Conservation (phyloP, 2,888 invertebrate species). For the Lasius fuliginosus region DNA sequence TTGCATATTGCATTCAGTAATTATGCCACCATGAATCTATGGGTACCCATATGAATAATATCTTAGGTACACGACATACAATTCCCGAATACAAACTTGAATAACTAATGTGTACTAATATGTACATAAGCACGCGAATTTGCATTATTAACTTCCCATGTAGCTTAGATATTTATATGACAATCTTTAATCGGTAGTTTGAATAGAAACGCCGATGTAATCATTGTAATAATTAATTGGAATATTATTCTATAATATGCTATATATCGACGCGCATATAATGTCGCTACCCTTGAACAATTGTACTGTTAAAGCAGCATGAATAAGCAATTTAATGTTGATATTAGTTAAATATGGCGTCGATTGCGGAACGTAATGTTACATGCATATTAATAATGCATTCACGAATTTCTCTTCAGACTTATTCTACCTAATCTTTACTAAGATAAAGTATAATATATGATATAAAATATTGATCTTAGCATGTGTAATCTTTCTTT, state of each 20-base stretch:
- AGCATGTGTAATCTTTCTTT: neutral
- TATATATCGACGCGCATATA: constrained; percentile 35
- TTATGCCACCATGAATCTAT: neutral
- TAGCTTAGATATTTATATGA: constrained; percentile 48
- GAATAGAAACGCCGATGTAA: constrained; percentile 35
- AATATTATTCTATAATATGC: constrained; percentile 46
- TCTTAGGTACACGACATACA: constrained; percentile 25
- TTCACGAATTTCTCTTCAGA: neutral
- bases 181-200: constrained; percentile 35
- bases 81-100: constrained; percentile 30
- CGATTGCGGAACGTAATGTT: constrained; percentile 12
- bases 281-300: constrained; percentile 47
- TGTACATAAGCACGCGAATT: constrained; percentile 37
- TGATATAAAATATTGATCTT: neutral
- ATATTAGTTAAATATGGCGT: constrained; percentile 35
- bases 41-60: constrained; percentile 42
- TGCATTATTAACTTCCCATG: constrained; percentile 38
- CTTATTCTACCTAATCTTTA: neutral
- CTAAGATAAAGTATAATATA: neutral
- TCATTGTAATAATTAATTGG: constrained; percentile 59
- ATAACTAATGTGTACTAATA: constrained; percentile 32
- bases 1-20: neutral
- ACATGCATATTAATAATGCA: constrained; percentile 8
- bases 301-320: constrained; percentile 38
- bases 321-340: constrained; percentile 51